These are phyloP conservation scores for Psammodynastes pulverulentus DNA, from an alignment of 2,113 vertebrate species.

Conservation along the genomic window DNA sequence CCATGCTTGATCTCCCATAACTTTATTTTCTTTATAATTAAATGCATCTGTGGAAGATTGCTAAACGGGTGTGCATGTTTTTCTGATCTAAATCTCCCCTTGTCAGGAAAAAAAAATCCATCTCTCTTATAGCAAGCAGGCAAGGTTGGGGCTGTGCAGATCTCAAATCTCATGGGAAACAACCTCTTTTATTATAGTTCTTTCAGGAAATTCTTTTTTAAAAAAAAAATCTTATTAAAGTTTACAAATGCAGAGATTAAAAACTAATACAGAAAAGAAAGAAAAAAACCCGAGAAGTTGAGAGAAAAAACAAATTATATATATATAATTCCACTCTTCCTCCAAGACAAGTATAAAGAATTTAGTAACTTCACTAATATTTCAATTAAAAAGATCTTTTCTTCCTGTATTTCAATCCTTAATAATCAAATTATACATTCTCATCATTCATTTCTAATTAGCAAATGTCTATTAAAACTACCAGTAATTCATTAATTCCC, in stretches of 20 bases:
- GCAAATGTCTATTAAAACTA: too few relatives aligned
- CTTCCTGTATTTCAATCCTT: not conserved
- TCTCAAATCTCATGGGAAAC: not conserved
- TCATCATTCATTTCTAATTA: too few relatives aligned
- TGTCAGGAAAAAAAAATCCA: not conserved
- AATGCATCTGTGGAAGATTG: not conserved
- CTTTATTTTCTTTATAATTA: not conserved
- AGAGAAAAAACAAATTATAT: not conserved
- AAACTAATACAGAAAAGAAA: not conserved
- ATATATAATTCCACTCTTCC: too few relatives aligned
- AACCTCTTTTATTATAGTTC: not conserved
- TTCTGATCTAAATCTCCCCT: not conserved
- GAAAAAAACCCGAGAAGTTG: not conserved
- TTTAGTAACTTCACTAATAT: not conserved
- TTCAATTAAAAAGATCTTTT: too few relatives aligned
- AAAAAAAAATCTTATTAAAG: not conserved
- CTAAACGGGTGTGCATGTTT: not conserved
- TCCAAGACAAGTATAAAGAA: not conserved
- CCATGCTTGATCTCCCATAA: not conserved
- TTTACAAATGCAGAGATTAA: not conserved
- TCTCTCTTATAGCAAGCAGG: too few relatives aligned
- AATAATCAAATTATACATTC: not conserved
- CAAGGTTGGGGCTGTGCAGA: not conserved
- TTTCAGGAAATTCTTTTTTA: not conserved
- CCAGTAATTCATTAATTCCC: too few relatives aligned